phyloP scores from a whole-genome alignment of 2,113 vertebrate genomes.

The Atlantisia rogersi region DNA sequence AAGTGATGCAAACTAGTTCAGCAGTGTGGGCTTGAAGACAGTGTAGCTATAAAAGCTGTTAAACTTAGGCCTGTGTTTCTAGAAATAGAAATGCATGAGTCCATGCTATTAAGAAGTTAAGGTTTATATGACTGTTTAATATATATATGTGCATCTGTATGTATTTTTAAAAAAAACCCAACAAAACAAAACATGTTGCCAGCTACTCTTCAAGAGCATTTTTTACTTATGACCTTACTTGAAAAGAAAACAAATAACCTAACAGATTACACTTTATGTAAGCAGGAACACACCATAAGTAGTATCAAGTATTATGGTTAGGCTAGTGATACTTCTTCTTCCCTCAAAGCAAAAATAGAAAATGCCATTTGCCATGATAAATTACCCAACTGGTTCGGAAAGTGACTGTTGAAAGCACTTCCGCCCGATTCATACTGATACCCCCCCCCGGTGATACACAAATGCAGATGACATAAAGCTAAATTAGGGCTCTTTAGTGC shows the following conservation, averaged over 20 bases:
- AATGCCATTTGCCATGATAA: constrained; percentile 53
- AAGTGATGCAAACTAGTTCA: not conserved
- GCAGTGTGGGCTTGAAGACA: not conserved
- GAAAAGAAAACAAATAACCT: not conserved
- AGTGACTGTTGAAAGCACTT: constrained; percentile 55
- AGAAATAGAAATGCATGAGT: not conserved
- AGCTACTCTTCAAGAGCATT: not conserved
- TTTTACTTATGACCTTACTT: not conserved
- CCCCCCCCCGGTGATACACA: not conserved
- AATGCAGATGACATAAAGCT: constrained; percentile 15
- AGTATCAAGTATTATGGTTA: not conserved
- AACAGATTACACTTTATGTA: not conserved
- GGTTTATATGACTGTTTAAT: not conserved
- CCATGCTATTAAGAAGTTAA: not conserved
- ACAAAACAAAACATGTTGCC: not conserved
- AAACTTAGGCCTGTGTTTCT: not conserved
- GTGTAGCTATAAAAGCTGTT: not conserved
- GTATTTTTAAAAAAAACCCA: not conserved
- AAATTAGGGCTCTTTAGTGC: not conserved
- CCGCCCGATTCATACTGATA: not conserved
- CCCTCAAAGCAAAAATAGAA: not conserved
- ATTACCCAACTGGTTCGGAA: constrained; percentile 20
- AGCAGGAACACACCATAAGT: not conserved
- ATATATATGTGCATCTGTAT: not conserved
- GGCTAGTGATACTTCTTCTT: not conserved